These are phyloP conservation scores for Triops longicaudatus DNA, from an alignment of 1,140 invertebrate species.

Conservation along the genomic window DNA sequence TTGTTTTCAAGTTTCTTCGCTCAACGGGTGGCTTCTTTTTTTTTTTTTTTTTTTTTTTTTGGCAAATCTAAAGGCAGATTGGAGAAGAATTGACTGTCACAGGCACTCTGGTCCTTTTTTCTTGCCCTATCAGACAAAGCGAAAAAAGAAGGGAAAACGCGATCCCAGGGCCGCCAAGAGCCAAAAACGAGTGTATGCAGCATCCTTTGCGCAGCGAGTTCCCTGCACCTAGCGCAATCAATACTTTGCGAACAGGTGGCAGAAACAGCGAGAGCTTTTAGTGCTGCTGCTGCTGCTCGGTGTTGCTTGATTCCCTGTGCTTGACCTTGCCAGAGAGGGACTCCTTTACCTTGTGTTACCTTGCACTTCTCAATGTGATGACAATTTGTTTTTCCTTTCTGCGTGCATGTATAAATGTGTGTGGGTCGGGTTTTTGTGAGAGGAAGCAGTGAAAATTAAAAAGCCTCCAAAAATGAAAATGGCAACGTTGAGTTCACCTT, in stretches of 20 bases:
- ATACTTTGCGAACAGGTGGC: constrained; percentile 11
- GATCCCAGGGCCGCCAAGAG: background rate
- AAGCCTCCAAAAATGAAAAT: background rate
- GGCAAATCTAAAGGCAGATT: no score
- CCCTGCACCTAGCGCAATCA: background rate
- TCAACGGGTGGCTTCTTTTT: no score
- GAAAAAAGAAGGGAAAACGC: background rate
- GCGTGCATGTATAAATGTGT: no score
- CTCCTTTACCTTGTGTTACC: background rate
- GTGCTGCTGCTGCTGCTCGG: background rate
- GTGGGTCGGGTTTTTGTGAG: no score
- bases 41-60: no score
- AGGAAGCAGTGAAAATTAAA: background rate
- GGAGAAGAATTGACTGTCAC: no score
- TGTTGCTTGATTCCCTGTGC: background rate
- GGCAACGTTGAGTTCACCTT: constrained; percentile 4
- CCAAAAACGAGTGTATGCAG: background rate
- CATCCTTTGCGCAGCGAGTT: constrained; percentile 5
- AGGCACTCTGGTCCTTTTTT: no score
- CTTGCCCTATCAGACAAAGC: background rate
- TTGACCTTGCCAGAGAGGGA: background rate
- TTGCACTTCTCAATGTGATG: background rate
- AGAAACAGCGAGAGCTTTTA: background rate
- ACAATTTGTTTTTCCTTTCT: background rate
- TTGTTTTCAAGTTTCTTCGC: no score